Percentiles rank a stretch among this genome's conserved stretches.
Conservation (phyloP, 1,140 invertebrate species). For the Trichoplusia ni region DNA sequence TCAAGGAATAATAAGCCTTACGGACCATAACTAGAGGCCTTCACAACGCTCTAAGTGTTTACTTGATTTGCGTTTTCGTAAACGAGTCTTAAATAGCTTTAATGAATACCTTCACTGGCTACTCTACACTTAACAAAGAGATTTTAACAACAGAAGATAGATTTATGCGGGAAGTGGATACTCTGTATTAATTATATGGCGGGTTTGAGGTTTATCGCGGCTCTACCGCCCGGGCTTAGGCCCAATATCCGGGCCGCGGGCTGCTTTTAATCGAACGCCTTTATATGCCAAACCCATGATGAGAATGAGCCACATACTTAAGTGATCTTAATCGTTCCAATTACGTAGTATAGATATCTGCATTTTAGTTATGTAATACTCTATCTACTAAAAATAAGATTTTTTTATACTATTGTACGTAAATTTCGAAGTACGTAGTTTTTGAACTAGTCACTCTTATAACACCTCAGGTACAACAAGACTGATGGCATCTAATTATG, state of each 20-base stretch:
- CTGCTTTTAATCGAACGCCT: too few relatives aligned
- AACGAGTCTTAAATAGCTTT: background rate
- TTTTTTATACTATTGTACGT: too few relatives aligned
- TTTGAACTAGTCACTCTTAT: too few relatives aligned
- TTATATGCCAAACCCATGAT: too few relatives aligned
- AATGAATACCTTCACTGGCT: background rate
- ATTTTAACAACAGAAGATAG: conserved; percentile 40
- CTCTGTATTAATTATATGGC: conserved; percentile 42
- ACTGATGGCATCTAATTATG: too few relatives aligned
- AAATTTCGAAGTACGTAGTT: too few relatives aligned
- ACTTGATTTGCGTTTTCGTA: background rate
- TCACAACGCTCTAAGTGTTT: background rate
- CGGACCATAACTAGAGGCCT: conserved; percentile 13
- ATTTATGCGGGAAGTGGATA: conserved; percentile 40
- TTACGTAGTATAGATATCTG: too few relatives aligned
- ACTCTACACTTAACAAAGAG: background rate
- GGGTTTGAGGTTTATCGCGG: conserved; percentile 20
- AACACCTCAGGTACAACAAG: too few relatives aligned
- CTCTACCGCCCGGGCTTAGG: conserved; percentile 18
- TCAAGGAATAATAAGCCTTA: conserved; percentile 36
- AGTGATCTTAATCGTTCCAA: too few relatives aligned
- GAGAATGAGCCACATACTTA: too few relatives aligned
- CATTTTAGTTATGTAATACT: too few relatives aligned
- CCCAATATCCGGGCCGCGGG: conserved; percentile 33
- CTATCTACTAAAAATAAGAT: too few relatives aligned